phyloP scores from a whole-genome alignment of 2,888 invertebrate species.

The Drosophila longiperda region DNA sequence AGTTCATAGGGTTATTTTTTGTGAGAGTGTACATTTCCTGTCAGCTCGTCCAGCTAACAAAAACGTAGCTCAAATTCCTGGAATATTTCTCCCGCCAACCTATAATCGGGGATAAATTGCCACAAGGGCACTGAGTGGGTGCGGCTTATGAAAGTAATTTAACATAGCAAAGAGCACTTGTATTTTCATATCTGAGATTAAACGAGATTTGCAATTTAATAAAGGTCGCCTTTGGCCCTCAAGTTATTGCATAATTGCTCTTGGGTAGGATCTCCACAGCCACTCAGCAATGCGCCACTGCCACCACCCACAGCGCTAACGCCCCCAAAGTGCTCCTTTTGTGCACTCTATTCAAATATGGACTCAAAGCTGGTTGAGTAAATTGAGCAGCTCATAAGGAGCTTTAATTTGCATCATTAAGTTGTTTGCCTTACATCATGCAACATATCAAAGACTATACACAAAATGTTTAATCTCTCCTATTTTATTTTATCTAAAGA shows the following conservation, averaged over 20 bases:
- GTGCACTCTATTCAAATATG: neutral
- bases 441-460: neutral
- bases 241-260: neutral
- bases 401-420: neutral
- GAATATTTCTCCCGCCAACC: neutral
- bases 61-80: neutral
- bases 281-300: neutral
- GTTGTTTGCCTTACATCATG: neutral
- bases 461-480: neutral
- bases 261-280: no score
- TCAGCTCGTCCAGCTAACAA: neutral
- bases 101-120: neutral
- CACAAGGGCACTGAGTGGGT: neutral
- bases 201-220: conserved; percentile 1
- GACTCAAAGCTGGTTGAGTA: neutral
- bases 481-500: no score
- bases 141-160: neutral
- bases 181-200: neutral
- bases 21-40: neutral
- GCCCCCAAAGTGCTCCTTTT: neutral
- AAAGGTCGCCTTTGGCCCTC: neutral
- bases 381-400: neutral
- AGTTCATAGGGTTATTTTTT: neutral
- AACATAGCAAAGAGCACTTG: neutral
- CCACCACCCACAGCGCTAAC: neutral